These are phyloP conservation scores for Lathamus discolor DNA, from an alignment of 2,113 vertebrate species.

Conservation along the genomic window DNA sequence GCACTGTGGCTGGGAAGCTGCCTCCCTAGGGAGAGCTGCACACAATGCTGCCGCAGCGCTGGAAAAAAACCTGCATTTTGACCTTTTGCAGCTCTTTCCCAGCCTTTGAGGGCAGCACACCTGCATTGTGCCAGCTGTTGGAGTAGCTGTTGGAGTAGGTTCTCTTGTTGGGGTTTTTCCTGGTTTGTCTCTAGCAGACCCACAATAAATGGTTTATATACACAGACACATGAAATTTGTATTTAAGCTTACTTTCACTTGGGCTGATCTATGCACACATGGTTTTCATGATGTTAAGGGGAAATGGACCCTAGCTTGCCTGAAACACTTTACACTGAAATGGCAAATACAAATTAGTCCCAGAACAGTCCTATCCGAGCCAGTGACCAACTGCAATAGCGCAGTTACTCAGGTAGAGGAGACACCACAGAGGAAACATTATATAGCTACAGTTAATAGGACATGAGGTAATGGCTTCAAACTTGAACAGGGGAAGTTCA, in stretches of 20 bases:
- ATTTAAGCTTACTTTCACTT: background rate
- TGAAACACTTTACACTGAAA: background rate
- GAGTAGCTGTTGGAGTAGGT: background rate
- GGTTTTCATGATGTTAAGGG: rapidly evolving
- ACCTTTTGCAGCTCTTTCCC: background rate
- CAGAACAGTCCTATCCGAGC: background rate
- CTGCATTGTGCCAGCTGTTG: background rate
- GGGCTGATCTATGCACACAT: background rate
- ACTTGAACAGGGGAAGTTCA: background rate
- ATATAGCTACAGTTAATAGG: background rate
- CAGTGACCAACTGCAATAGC: background rate
- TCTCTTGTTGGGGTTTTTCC: background rate
- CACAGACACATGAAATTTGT: background rate
- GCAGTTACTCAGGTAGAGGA: background rate
- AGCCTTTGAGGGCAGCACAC: background rate
- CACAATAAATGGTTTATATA: too few relatives aligned
- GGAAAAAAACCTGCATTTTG: background rate
- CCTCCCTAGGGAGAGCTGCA: too few relatives aligned
- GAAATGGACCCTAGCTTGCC: background rate
- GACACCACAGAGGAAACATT: background rate
- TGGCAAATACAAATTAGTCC: background rate
- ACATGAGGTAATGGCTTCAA: background rate
- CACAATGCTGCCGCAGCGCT: background rate
- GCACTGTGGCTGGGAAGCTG: background rate
- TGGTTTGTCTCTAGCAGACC: background rate